Conservation (phyloP, 2,113 vertebrate species). For the Aleadryas rufinucha region DNA sequence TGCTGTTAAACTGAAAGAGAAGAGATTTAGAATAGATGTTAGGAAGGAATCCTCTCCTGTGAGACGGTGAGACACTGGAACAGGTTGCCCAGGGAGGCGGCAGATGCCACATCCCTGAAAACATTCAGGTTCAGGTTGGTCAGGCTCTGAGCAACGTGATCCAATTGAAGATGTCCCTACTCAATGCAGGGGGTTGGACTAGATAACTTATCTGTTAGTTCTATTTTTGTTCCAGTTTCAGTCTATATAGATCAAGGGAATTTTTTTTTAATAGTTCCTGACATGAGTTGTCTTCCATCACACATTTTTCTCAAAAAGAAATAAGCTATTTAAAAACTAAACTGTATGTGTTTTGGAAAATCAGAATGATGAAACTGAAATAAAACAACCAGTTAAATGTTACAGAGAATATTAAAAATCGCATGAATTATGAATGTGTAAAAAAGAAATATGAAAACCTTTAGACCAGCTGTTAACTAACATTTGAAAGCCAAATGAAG, state of each 20-base stretch:
- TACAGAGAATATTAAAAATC: constrained; percentile 33
- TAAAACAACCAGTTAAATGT: constrained; percentile 6
- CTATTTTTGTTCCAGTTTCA: constrained; percentile 1
- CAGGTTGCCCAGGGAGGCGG: neutral
- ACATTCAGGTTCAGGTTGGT: neutral
- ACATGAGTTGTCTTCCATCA: neutral
- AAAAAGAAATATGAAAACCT: constrained; percentile 68
- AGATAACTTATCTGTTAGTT: neutral
- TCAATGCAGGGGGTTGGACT: neutral
- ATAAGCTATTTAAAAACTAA: neutral
- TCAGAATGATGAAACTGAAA: neutral
- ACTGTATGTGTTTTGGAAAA: neutral
- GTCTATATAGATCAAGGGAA: neutral
- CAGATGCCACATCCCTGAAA: neutral
- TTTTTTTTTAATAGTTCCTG: neutral
- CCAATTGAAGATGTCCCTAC: neutral
- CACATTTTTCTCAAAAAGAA: neutral
- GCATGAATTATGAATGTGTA: constrained; percentile 3
- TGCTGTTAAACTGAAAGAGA: neutral
- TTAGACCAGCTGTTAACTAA: constrained; percentile 73
- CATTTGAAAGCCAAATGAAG: constrained; percentile 72
- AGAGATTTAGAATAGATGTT: neutral
- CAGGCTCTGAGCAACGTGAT: fast-evolving
- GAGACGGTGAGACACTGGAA: neutral
- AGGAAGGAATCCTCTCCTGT: neutral